Evolutionary conservation across 2,797 vertebrate species (phyloP), one percentile per base, ranked within the genome.

Genomic region (Lepilemur septentrionalis): DNA sequence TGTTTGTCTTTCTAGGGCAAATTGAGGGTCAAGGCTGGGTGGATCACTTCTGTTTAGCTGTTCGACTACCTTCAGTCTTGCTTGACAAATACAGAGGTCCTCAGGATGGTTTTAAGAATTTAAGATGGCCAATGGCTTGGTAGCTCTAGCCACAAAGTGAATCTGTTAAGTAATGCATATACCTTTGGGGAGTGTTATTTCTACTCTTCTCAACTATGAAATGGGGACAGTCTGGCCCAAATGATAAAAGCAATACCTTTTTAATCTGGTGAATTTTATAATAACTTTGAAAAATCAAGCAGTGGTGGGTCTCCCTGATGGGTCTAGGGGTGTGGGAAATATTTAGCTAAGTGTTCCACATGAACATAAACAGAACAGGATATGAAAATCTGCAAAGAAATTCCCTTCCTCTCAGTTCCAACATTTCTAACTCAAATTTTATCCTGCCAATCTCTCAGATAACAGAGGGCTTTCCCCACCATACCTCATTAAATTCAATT

Each of bases 1-100:
- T 97, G 89, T 97, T 97, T 97, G 95, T 97, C 93, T 97, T 95
- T 97, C 89, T 67, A 81, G 93, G 79, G 86, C 93, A 96, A 93
- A 95, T 17, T 48, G 73, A 97, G 83, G 22, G 61, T 87, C 20
- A 35, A 69, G 46, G 65, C 86, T 90, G 78, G 75, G 75, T 79
- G 81, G 81, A 84, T 90, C 2, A 43, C 35, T 84, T 92, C 75
- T 79, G 43, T 86, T 88, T 96, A 70, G 52, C 78, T 93, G 46
- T 8, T 83, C 30, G 9, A 41, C 46, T 63, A 83, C 73, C 78
- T 93, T 59, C 28, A 73, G 65, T 15, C 50, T 89, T 17, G 50
- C 32, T 59, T 84, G 83, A 86, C 76, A 87, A 67, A 94, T 17
- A 55, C 55, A 79, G 50, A 92, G n/a, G 22, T 90, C 78, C 20